Percentiles rank a stretch among this genome's conserved stretches.
Evolutionary conservation across 2,113 vertebrate genomes (phyloP).

Genomic region (Balaeniceps rex): DNA sequence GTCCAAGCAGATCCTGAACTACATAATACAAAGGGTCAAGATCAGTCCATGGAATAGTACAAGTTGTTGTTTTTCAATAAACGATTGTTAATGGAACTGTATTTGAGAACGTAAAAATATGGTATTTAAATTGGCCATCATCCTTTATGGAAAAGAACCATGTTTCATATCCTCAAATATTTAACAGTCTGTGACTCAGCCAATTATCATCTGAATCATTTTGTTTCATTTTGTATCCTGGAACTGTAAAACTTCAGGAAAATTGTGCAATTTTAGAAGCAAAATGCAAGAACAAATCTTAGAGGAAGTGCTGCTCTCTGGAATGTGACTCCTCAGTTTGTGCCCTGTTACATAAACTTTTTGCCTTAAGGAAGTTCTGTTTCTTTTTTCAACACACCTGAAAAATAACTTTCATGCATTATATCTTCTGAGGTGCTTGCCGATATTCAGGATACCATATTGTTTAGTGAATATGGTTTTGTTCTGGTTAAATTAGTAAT

Average conservation of each 20-base stretch:
- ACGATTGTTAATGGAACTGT: background rate
- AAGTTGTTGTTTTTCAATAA: background rate
- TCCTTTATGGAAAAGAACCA: background rate
- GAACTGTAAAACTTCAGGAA: background rate
- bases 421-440: background rate
- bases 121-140: background rate
- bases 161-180: background rate
- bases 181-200: background rate
- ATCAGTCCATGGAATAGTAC: background rate
- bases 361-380: background rate
- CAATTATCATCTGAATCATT: slow-evolving; percentile 11
- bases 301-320: background rate
- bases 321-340: background rate
- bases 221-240: background rate
- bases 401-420: background rate
- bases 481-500: background rate
- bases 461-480: background rate
- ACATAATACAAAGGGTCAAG: background rate
- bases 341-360: background rate
- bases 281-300: background rate
- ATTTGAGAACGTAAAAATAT: background rate
- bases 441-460: background rate
- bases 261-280: background rate
- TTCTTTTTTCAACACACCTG: background rate
- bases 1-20: background rate